Conservation (phyloP, 2,797 vertebrate genomes). For the Phaenicophaeus curvirostris region DNA sequence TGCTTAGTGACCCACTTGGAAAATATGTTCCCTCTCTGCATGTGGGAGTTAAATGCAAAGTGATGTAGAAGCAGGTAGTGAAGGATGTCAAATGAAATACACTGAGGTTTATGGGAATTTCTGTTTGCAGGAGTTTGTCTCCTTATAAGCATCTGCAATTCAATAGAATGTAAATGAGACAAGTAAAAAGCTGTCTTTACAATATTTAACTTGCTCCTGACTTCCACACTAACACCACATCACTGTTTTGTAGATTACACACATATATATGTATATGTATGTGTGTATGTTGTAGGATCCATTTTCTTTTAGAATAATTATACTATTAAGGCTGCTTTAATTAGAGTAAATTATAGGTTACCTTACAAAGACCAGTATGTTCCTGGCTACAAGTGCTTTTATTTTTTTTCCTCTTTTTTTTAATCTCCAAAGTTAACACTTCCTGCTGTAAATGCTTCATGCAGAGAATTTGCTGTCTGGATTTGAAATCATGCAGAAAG, state of each 20-base stretch:
- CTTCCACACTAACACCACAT: not conserved
- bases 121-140: conserved; percentile 15
- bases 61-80: not conserved
- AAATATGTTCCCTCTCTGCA: conserved; percentile 48
- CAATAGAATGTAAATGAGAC: not conserved
- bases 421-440: not conserved
- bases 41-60: not conserved
- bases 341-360: not conserved
- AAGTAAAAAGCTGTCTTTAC: not conserved
- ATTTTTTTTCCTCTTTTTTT: not conserved
- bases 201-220: not conserved
- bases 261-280: not conserved
- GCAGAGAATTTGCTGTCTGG: not conserved
- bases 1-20: conserved; percentile 54
- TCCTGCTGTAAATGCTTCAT: not conserved
- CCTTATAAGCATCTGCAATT: conserved; percentile 12
- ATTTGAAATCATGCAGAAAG: not conserved
- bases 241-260: not conserved
- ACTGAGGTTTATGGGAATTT: not conserved
- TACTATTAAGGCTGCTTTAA: not conserved
- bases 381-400: not conserved
- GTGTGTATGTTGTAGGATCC: not conserved
- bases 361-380: not conserved
- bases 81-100: not conserved
- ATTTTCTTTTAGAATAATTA: not conserved